Evolutionary conservation across 2,797 vertebrate species (phyloP), one percentile per base, ranked within the genome.

Genomic region (Sphaeramia orbicularis): DNA sequence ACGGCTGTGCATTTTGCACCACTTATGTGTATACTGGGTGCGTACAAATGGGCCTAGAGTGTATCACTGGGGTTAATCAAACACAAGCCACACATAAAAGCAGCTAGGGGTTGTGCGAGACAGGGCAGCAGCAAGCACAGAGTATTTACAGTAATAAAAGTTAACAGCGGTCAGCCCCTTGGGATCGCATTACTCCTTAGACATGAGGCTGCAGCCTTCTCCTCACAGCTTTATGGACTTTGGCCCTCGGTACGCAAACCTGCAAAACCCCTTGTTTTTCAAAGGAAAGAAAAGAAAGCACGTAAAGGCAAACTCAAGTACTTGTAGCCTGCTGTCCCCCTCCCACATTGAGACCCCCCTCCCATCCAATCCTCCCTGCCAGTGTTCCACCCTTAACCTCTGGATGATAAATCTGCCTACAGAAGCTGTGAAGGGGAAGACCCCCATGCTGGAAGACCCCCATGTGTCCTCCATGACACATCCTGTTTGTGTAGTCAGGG

Each of bases 91-190:
- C 71, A 83, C 86, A 89, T 92, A 86, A 91, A 91, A 87, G 86
- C 75, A 73, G 76, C 68, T 55, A 53, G 65, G 74, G 83, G 72
- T 74, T 65, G 81, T 87, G 84, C 63, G 77, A 86, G 87, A 87
- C 83, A 84, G 84, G 78, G 83, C 86, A 90, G 78, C 84, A 86
- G 85, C 66, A 76, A 83, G 86, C 65, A 55, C 62, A 71, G 87
- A 87, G 76, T 90, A 90, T 93, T 92, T 91, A 90, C 88, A 84
- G 86, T 91, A 90, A 91, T 94, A 93, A 93, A 92, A 92, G 86
- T 91, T 93, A 91, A 91, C 85, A 86, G 87, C 76, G 81, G 88
- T 91, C 86, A 83, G 86, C 86, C 88, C 86, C 85, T 75, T 65
- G 85, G 89, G 90, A 93, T 92, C 89, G 43, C 80, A 89, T 94